These are phyloP conservation scores for Desmodus rotundus DNA, from an alignment of 2,113 vertebrate species.

Conservation along the genomic window DNA sequence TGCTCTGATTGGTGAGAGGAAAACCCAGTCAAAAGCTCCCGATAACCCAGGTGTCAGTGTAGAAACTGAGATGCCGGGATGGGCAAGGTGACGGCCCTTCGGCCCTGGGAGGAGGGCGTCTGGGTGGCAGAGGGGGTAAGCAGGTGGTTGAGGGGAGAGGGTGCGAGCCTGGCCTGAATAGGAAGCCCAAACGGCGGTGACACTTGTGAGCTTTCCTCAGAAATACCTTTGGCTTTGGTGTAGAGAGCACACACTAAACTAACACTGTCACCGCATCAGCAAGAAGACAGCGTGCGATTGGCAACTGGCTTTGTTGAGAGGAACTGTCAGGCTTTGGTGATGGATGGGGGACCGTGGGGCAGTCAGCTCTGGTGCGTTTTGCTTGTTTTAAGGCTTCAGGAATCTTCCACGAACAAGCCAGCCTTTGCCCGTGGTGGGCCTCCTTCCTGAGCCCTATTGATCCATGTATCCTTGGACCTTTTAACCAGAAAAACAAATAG, in stretches of 20 bases:
- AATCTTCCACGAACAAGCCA: not conserved
- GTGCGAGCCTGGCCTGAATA: not conserved
- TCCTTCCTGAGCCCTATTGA: not conserved
- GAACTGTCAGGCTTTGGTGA: not conserved
- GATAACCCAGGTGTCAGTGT: fast-evolving
- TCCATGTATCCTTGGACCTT: not conserved
- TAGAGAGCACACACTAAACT: not conserved
- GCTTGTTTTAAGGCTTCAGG: not conserved
- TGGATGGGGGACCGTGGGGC: not conserved
- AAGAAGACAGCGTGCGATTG: not conserved
- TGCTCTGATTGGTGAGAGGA: not conserved
- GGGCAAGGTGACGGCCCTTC: not conserved
- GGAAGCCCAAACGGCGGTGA: not conserved
- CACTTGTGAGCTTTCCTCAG: not conserved
- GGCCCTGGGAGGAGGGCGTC: not conserved
- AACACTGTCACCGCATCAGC: not conserved
- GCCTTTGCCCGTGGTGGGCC: not conserved
- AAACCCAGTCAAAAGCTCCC: not conserved
- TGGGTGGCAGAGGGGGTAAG: not conserved
- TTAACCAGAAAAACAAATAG: not conserved
- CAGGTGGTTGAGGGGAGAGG: not conserved
- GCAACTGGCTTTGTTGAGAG: not conserved
- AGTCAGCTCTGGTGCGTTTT: not conserved
- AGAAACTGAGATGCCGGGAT: not conserved
- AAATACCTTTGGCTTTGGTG: not conserved